Conservation (phyloP, 1,140 invertebrate species). For the Procambarus clarkii region DNA sequence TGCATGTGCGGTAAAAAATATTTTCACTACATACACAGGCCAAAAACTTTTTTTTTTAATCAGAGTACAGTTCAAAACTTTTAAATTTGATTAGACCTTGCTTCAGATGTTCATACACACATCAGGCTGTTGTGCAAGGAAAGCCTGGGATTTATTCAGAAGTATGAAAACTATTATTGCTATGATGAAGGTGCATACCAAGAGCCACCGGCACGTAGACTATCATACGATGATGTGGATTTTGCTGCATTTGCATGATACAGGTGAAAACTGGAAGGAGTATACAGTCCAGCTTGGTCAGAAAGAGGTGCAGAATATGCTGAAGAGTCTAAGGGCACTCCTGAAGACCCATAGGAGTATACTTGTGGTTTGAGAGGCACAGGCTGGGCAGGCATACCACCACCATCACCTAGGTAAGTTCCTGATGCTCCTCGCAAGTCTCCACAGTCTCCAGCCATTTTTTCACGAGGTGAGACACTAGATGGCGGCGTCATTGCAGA, state of each 20-base stretch:
- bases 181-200: slow-evolving; percentile 89
- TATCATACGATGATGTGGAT: slow-evolving; percentile 79
- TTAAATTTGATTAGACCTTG: not conserved
- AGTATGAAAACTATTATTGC: slow-evolving; percentile 41
- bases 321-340: slow-evolving; percentile 73
- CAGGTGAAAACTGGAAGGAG: slow-evolving; percentile 88
- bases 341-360: slow-evolving; percentile 80
- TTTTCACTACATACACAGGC: not conserved
- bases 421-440: slow-evolving; percentile 36
- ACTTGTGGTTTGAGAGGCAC: slow-evolving; percentile 93
- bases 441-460: slow-evolving; percentile 77
- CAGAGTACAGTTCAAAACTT: not conserved
- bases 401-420: slow-evolving; percentile 49
- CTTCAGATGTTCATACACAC: slow-evolving; percentile 31
- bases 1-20: slow-evolving; percentile 7
- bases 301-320: slow-evolving; percentile 79
- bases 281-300: slow-evolving; percentile 88
- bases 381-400: slow-evolving; percentile 80
- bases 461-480: slow-evolving; percentile 94
- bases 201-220: slow-evolving; percentile 79
- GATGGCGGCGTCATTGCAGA: slow-evolving; percentile 96
- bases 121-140: slow-evolving; percentile 7
- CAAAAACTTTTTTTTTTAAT: not conserved
- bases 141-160: slow-evolving; percentile 4
- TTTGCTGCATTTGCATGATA: slow-evolving; percentile 84